Base-by-base conservation (phyloP, 1,140 invertebrate species). In the Doryteuthis pealeii region DNA sequence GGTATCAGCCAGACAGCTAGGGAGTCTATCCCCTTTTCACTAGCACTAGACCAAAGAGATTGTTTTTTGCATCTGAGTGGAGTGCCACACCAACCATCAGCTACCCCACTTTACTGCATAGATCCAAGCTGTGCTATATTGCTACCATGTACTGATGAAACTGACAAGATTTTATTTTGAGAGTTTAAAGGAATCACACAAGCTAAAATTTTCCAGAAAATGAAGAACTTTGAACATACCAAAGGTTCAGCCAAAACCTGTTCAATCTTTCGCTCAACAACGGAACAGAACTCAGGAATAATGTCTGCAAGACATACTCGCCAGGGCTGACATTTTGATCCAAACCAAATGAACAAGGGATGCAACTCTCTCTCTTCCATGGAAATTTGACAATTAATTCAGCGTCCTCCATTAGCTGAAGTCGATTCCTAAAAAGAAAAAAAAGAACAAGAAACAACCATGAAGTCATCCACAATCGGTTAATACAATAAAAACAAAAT, bases 231-330 rank as follows among this genome's bases (percentile, higher is more conserved):
- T 5, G 35, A 40, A 40, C 35, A 86, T 90, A 94, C 95, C 84
- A 93, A 89, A 78, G 93, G 91, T 88, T 99, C 97, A 74, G 93
- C 90, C 91, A 99, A 94, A 8, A 98, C 95, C 79, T 92, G 91
- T 86, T 98, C 96, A 89, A 99, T 97, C 88, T 98, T 99, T 83
- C 93, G 94, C 80, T 98, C 96, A 3, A 95, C 95, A 82, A 96
- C 93, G 0, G 93, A 88, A 3, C 96, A 97, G 83, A 98, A 99
- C 86, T 99, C 96, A 1, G 92, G 85, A 99, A 99, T 0, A 99
- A 90, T 49, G 93, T 95, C 67, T 95, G 90, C 92, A 99, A 96
- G 1, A 98, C 95, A 90, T 94, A 98, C 87, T 98, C 96, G 26
- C 96, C 96, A 40, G 86, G 81, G 65, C 82, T 85, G 14, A 77